Conservation (phyloP, 2,888 invertebrate genomes). For the Calliphora vomitoria region DNA sequence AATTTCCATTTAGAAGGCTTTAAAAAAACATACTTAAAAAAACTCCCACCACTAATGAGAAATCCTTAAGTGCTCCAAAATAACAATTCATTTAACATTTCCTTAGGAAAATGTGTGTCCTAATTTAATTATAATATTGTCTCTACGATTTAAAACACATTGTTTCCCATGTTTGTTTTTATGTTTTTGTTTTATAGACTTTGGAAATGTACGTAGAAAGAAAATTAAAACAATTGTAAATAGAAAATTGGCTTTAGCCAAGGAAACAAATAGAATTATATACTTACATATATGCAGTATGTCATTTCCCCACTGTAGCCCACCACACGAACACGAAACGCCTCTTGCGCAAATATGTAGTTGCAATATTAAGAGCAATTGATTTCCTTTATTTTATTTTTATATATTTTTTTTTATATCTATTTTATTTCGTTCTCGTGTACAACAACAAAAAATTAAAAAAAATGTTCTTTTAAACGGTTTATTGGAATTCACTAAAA, state of each 20-base stretch:
- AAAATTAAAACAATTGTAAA: conserved; percentile 20
- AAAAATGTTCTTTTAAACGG: too few species aligned
- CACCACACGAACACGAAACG: conserved; percentile 17
- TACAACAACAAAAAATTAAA: background rate
- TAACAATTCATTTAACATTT: too few species aligned
- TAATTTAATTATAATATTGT: conserved; percentile 65
- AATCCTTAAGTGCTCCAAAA: too few species aligned
- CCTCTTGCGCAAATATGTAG: conserved; percentile 32
- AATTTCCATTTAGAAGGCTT: too few species aligned
- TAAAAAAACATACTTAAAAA: too few species aligned
- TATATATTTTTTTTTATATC: background rate
- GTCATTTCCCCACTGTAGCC: background rate
- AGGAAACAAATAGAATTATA: conserved; percentile 53
- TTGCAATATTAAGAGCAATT: conserved; percentile 27
- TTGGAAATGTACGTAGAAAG: conserved; percentile 15
- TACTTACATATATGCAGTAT: background rate
- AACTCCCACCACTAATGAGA: too few species aligned
- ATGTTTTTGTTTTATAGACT: background rate
- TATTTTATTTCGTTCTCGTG: background rate
- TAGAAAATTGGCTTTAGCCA: conserved; percentile 53
- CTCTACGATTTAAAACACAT: conserved; percentile 14
- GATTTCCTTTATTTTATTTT: conserved; percentile 32
- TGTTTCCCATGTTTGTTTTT: conserved; percentile 32
- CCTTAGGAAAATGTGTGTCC: background rate
- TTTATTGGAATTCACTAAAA: too few species aligned